phyloP scores from a whole-genome alignment of 2,797 vertebrate genomes.

The Coregonus ussuriensis region DNA sequence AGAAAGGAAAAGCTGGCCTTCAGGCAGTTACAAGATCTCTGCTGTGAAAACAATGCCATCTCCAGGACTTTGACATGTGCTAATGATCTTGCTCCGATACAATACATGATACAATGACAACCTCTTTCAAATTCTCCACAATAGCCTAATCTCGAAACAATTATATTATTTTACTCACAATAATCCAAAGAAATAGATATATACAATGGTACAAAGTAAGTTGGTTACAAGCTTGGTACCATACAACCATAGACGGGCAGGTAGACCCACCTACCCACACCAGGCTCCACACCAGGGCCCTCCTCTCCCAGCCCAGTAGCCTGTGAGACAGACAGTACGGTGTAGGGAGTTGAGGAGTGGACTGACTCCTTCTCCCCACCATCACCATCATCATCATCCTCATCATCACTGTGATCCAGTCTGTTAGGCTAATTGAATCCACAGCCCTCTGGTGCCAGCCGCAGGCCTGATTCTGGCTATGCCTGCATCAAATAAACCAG shows the following conservation, averaged over 20 bases:
- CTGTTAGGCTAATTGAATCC: conserved; percentile 61
- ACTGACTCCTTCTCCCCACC: conserved; percentile 13
- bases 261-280: background rate
- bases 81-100: conserved; percentile 6
- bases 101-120: background rate
- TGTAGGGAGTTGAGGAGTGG: background rate
- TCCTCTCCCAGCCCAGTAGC: background rate
- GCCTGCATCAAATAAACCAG: conserved; percentile 69
- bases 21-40: background rate
- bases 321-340: background rate
- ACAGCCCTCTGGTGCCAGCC: conserved; percentile 56
- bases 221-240: background rate
- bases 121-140: background rate
- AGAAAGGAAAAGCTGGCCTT: background rate
- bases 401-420: conserved; percentile 9
- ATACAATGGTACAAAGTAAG: background rate
- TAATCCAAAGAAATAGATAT: background rate
- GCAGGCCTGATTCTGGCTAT: conserved; percentile 56
- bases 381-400: too few relatives aligned
- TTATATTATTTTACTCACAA: background rate
- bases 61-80: conserved; percentile 16
- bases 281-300: background rate
- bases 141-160: background rate
- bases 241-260: background rate
- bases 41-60: conserved; percentile 15